Evolutionary conservation across 1,140 invertebrate species (phyloP).

Genomic region (Macrobrachium rosenbergii): DNA sequence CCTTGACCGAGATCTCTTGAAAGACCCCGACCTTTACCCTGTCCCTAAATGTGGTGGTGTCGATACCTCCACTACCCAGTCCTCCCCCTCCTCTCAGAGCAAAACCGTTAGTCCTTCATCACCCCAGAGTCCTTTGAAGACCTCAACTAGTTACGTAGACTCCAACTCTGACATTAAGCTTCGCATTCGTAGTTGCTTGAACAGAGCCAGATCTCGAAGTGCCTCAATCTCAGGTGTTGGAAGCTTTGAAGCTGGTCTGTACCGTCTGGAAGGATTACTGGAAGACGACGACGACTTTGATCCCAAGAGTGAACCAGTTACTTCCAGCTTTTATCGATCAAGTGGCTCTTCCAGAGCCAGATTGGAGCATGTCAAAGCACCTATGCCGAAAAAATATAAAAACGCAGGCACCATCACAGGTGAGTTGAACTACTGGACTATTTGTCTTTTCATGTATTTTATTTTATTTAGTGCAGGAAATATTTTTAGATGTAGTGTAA

Average conservation of each 20-base stretch:
- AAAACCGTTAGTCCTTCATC: background rate
- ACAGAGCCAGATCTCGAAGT: slow-evolving; percentile 45
- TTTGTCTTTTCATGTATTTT: background rate
- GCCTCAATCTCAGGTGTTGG: slow-evolving; percentile 39
- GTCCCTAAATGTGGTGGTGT: slow-evolving; percentile 33
- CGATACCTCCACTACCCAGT: background rate
- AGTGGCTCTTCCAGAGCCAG: background rate
- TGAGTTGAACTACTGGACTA: background rate
- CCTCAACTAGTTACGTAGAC: background rate
- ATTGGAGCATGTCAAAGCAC: slow-evolving; percentile 36
- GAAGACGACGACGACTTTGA: slow-evolving; percentile 1
- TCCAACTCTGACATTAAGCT: slow-evolving; percentile 24
- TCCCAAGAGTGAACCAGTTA: background rate
- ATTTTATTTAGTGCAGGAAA: background rate
- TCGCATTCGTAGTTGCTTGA: slow-evolving; percentile 42
- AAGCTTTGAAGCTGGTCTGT: slow-evolving; percentile 55
- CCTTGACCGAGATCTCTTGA: slow-evolving; percentile 19
- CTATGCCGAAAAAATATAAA: slow-evolving; percentile 53
- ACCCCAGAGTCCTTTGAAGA: slow-evolving; percentile 23
- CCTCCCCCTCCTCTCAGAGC: background rate
- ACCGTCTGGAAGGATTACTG: slow-evolving; percentile 40
- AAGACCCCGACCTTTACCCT: slow-evolving; percentile 53
- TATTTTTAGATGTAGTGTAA: background rate
- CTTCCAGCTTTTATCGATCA: background rate
- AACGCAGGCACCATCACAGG: slow-evolving; percentile 57